Evolutionary conservation across 2,888 invertebrate genomes (phyloP), one percentile per base, ranked within the genome.

Genomic region (Cheilosia urbana): DNA sequence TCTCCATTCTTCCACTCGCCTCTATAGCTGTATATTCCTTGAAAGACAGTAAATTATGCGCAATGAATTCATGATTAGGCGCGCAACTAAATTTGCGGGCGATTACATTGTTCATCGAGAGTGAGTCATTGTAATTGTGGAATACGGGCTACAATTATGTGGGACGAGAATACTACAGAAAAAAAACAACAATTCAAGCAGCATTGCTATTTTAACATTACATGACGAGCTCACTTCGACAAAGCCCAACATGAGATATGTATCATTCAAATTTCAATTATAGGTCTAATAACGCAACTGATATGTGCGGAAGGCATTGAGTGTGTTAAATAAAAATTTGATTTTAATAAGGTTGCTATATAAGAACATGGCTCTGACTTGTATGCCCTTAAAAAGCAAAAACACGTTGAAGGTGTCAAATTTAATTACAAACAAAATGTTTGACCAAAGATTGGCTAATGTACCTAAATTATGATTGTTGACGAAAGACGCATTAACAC

Each of bases 111-210:
- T 62, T 37, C 47, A 40, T 19, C 15, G 37, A 37, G 42, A 68
- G 15, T 77, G 76, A 77, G 53, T 77, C 75, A 76, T 49, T 58
- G 57, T 58, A 40, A 27, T 40, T 58, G 37, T 75, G 27, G 65
- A 66, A 76, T 77, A 68, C 68, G 76, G 76, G 66, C 53, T 49
- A 49, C 66, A 66, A 66, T 76, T 77, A 77, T 77, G 76, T 77
- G 76, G 76, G 68, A 68, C 60, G 76, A 66, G 47, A 51, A 49
- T 19, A 19, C 37, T 60, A 60, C 42, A 66, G 19, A 37, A 76
- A 55, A 37, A 58, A 40, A 4, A 27, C n/a, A 27, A n/a, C 6
- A 24, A 34, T 45, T 65, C 17, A 57, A 57, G 57, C 45, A 45
- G 34, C 53, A 53, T n/a, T 37, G 11, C 37, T 37, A 13, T n/a